Base-by-base conservation (phyloP, 2,797 vertebrate genomes). In the Lepidocolaptes lacrymiger region DNA sequence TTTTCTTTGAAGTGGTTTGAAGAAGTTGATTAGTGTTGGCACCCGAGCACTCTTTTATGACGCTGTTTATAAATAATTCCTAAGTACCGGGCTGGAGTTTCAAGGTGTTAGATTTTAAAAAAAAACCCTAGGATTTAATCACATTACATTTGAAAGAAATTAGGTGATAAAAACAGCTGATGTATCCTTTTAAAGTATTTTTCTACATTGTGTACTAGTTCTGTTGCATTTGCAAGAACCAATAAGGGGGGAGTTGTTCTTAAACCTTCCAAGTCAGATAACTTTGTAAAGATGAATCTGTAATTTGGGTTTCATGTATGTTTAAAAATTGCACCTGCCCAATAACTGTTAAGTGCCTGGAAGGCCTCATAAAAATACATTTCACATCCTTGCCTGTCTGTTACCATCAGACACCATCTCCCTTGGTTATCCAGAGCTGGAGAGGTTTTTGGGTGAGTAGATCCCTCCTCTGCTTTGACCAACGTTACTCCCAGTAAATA, bases 51-150 rank as follows among this genome's bases (percentile, higher is more conserved):
- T 97, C 97, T 98, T 98, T 98, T 93, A 97, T 98, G 98, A 96
- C 97, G 96, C 98, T 98, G 98, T 97, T 98, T 98, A 98, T 98
- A 98, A 98, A 98, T 98, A 98, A 98, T 98, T 98, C 97, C 98
- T 97, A 88, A 97, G 97, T 97, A 97, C 97, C 91, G 64, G 97
- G 97, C 97, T 97, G 97, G 96, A 96, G 96, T 97, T 98, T 97
- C 97, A 97, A 98, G 97, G 98, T 98, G 98, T 97, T 97, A 97
- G 97, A 95, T 97, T 97, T 94, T 1, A 54, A 96, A 92, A 95
- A 95, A 95, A 80, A 87, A 73, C 9, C 88, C 94, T 87, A 95
- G 93, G 96, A 98, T 98, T 98, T 98, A 98, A 97, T 98, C 97
- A 97, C 95, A 95, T 97, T 97, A 98, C 93, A 96, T 95, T 97